These are phyloP conservation scores for Beris chalybata DNA, from an alignment of 2,888 invertebrate species.

Conservation along the genomic window DNA sequence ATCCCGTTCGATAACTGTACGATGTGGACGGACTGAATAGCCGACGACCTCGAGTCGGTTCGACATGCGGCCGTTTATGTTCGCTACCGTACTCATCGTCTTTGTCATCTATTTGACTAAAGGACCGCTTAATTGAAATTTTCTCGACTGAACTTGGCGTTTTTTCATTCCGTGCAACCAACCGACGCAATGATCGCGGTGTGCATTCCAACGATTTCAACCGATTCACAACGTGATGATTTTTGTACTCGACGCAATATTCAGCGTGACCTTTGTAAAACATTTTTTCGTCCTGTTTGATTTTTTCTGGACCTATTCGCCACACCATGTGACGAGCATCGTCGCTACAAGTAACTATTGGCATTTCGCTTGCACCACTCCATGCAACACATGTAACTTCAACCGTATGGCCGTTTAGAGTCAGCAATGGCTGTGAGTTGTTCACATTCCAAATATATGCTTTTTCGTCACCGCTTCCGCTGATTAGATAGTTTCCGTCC, in stretches of 20 bases:
- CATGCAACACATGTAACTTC: slow-evolving; percentile 89
- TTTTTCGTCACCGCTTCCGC: slow-evolving; percentile 84
- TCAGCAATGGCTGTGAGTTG: slow-evolving; percentile 66
- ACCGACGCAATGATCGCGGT: slow-evolving; percentile 59
- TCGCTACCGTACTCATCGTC: slow-evolving; percentile 42
- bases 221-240: slow-evolving; percentile 24
- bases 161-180: slow-evolving; percentile 52
- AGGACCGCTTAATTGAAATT: slow-evolving; percentile 48
- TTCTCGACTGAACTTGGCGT: slow-evolving; percentile 51
- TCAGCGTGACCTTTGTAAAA: slow-evolving; percentile 59
- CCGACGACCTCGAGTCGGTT: slow-evolving; percentile 54
- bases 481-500: slow-evolving; percentile 78
- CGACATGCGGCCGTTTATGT: slow-evolving; percentile 56
- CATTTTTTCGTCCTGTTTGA: slow-evolving; percentile 51
- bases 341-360: slow-evolving; percentile 80
- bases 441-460: slow-evolving; percentile 85
- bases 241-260: slow-evolving; percentile 49
- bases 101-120: slow-evolving; percentile 48
- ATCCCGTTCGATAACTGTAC: background rate
- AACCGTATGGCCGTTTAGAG: slow-evolving; percentile 74
- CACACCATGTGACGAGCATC: slow-evolving; percentile 79
- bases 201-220: slow-evolving; percentile 55
- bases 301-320: slow-evolving; percentile 64
- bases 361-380: slow-evolving; percentile 61
- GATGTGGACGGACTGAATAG: slow-evolving; percentile 57